These are phyloP conservation scores for Enteromius argenteus DNA, from an alignment of 2,797 vertebrate genomes.

Conservation along the genomic window DNA sequence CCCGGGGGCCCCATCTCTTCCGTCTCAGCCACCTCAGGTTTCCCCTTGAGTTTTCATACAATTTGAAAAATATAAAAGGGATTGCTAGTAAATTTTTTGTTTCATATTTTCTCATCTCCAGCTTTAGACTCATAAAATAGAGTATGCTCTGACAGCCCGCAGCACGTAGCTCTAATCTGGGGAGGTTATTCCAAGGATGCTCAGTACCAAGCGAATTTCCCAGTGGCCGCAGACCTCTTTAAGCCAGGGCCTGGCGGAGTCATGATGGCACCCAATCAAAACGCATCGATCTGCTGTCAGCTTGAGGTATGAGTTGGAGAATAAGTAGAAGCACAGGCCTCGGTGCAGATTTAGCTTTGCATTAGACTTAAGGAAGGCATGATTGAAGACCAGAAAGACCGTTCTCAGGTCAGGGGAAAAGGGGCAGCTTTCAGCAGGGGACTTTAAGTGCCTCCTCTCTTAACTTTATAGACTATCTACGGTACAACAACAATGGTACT, in stretches of 20 bases:
- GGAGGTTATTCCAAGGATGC: slow-evolving; percentile 56
- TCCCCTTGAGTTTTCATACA: neutral
- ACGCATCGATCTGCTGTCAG: slow-evolving; percentile 56
- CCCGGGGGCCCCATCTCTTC: neutral
- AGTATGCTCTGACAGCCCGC: slow-evolving; percentile 40
- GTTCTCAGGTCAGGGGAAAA: slow-evolving; percentile 38
- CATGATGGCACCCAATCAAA: slow-evolving; percentile 56
- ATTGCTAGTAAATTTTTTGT: slow-evolving; percentile 35
- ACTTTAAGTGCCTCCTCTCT: slow-evolving; percentile 7
- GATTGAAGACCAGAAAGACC: slow-evolving; percentile 44
- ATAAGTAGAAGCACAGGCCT: slow-evolving; percentile 41
- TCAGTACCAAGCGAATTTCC: slow-evolving; percentile 44
- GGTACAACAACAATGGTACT: neutral
- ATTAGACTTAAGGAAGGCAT: slow-evolving; percentile 39
- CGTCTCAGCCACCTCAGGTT: neutral
- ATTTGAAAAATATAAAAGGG: slow-evolving; percentile 25
- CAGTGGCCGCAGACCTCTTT: slow-evolving; percentile 46
- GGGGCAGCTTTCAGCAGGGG: neutral
- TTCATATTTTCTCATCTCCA: slow-evolving; percentile 31
- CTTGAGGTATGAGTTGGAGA: slow-evolving; percentile 42
- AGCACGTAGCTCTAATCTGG: slow-evolving; percentile 24
- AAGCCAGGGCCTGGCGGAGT: slow-evolving; percentile 50
- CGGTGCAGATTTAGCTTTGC: slow-evolving; percentile 31
- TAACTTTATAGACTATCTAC: slow-evolving; percentile 19
- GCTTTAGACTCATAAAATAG: slow-evolving; percentile 41